Conservation (phyloP, 2,113 vertebrate genomes). For the Sebastes fasciatus region DNA sequence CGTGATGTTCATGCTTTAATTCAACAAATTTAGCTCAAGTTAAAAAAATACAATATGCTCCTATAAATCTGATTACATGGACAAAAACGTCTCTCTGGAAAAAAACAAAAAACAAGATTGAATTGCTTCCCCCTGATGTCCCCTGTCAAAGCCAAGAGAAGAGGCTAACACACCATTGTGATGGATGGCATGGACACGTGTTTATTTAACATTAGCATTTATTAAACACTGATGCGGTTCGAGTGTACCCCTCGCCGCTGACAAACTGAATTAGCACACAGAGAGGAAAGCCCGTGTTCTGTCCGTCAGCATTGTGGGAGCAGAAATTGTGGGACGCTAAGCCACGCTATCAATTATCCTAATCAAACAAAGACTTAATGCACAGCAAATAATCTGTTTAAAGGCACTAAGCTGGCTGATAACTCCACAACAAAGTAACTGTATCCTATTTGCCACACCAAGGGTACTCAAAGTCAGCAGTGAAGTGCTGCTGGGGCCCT, state of each 20-base stretch:
- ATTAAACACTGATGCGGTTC: constrained; percentile 28
- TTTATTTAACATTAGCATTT: constrained; percentile 48
- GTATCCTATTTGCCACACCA: constrained; percentile 27
- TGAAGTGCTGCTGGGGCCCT: not conserved
- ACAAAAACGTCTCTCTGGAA: not conserved
- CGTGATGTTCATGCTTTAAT: constrained; percentile 3
- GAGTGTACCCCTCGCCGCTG: constrained; percentile 8
- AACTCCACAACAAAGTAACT: constrained; percentile 36
- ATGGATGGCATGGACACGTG: constrained; percentile 26
- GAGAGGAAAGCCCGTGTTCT: constrained; percentile 26
- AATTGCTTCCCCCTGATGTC: not conserved
- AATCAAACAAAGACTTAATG: constrained; percentile 77
- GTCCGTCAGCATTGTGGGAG: constrained; percentile 23
- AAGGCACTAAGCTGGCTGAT: constrained; percentile 48
- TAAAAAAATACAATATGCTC: not conserved
- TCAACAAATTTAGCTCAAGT: not conserved
- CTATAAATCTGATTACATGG: not conserved
- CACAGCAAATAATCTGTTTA: constrained; percentile 72
- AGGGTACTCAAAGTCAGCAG: constrained; percentile 55
- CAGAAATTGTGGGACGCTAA: constrained; percentile 38
- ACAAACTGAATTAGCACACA: constrained; percentile 63
- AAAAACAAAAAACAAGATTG: not conserved
- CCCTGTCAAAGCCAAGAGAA: not conserved
- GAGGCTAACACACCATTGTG: not conserved
- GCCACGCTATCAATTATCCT: constrained; percentile 77